Evolutionary conservation across 2,888 invertebrate species (phyloP).

Genomic region (Cotesia congregata): DNA sequence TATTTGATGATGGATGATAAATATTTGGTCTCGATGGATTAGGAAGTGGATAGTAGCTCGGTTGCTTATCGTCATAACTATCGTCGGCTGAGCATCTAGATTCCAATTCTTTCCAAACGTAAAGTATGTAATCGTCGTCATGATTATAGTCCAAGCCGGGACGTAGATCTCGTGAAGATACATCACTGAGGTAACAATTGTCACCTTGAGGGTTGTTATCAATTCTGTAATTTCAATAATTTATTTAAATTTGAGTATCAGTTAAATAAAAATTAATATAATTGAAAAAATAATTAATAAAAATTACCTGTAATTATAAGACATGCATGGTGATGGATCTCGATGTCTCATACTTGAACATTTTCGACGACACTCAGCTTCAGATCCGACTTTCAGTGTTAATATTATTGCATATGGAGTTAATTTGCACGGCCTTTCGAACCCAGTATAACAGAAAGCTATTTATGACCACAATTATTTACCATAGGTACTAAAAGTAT

Average conservation of each 20-base stretch:
- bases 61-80: conserved; percentile 36
- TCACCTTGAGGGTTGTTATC: conserved; percentile 62
- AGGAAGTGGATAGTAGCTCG: conserved; percentile 45
- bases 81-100: conserved; percentile 73
- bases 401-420: conserved; percentile 77
- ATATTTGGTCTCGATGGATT: conserved; percentile 29
- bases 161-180: conserved; percentile 82
- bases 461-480: conserved; percentile 42
- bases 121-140: conserved; percentile 80
- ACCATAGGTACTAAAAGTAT: background rate
- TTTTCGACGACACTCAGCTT: conserved; percentile 73
- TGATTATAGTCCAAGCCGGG: conserved; percentile 81
- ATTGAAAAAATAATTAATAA: background rate
- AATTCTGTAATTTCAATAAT: conserved; percentile 40
- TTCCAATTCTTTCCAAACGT: conserved; percentile 85
- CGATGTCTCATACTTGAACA: conserved; percentile 73
- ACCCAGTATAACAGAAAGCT: conserved; percentile 83
- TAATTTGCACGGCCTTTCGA: conserved; percentile 82
- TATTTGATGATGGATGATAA: background rate
- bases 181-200: conserved; percentile 85
- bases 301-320: conserved; percentile 80
- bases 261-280: background rate
- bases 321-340: conserved; percentile 79
- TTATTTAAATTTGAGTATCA: background rate
- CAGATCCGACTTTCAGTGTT: conserved; percentile 78